Conservation (phyloP, 2,113 vertebrate genomes). For the Muscicapa adusta region DNA sequence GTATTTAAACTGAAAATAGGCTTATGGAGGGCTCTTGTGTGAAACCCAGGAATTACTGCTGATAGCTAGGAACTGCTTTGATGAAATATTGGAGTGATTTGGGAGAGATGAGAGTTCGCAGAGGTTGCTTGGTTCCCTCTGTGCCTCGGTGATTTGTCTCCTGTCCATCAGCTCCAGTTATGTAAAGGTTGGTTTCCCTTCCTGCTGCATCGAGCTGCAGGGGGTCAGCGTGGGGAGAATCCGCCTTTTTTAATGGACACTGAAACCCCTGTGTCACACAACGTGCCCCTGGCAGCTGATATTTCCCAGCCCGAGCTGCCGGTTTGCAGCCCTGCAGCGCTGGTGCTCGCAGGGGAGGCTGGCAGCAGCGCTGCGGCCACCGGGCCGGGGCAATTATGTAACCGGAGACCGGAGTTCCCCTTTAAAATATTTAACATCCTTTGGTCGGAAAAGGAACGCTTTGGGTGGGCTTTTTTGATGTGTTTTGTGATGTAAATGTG, state of each 20-base stretch:
- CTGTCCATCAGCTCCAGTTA: background rate
- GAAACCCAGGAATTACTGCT: background rate
- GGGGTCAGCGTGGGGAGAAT: background rate
- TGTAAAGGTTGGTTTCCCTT: background rate
- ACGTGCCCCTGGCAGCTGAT: background rate
- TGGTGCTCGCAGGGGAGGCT: background rate
- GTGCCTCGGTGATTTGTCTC: background rate
- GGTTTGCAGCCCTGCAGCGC: background rate
- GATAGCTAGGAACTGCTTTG: accelerated
- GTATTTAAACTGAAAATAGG: background rate
- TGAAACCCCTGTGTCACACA: background rate
- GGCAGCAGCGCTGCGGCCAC: background rate
- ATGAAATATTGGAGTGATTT: background rate
- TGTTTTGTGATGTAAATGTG: background rate
- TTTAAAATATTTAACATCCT: background rate
- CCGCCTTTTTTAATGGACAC: background rate
- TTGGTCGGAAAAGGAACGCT: accelerated
- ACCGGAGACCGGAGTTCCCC: background rate
- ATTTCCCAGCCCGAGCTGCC: background rate
- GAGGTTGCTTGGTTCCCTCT: background rate
- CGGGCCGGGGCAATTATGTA: background rate
- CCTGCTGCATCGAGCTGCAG: background rate
- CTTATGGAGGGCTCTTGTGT: background rate
- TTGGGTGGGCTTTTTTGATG: no score
- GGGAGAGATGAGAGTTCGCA: accelerated